Base-by-base conservation (phyloP, 2,797 vertebrate genomes). In the Hafferia zeledoni region DNA sequence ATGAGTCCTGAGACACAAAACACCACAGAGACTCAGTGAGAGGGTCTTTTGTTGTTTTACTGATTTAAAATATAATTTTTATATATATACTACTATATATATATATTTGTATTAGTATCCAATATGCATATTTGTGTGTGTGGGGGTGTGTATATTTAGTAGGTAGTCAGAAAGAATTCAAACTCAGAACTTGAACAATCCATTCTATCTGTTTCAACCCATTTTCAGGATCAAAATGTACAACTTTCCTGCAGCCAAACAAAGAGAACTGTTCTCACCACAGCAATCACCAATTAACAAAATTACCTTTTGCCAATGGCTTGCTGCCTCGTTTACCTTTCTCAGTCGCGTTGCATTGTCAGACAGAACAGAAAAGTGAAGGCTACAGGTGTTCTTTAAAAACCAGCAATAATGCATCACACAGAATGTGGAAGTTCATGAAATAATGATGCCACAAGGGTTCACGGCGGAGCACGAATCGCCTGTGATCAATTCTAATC, bases 371-470 rank as follows among this genome's bases (percentile, higher is more conserved):
- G 79, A 91, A 81, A 72, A 93, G 91, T 5, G 59, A 87, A 56
- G 55, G 55, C 69, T 92, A 91, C 69, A 93, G 87, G 89, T 91
- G 80, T 72, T 92, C 76, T 63, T 81, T 83, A 93, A 89, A 70
- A 86, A 23, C 20, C 3, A 39, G 79, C 11, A 91, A 91, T 60
- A 90, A 95, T 70, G 92, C 69, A 91, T 76, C 87, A 72, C 64
- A 60, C 23, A 16, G 68, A 82, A 65, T 3, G 71, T 6, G 61
- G 57, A 63, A 86, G 59, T 53, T 75, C 69, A 83, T 69, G 84
- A 94, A 95, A 91, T 92, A 93, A 95, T 35, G 82, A 92, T 90
- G 87, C 89, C 94, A 91, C 84, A 12, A 75, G 87, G 87, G 95
- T 24, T 93, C 65, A 57, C 18, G 56, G 87, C 2, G 7, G 79